Percentiles rank a stretch among this genome's conserved stretches.
Evolutionary conservation across 2,113 vertebrate genomes (phyloP).

Genomic region (Cheirogaleus medius): DNA sequence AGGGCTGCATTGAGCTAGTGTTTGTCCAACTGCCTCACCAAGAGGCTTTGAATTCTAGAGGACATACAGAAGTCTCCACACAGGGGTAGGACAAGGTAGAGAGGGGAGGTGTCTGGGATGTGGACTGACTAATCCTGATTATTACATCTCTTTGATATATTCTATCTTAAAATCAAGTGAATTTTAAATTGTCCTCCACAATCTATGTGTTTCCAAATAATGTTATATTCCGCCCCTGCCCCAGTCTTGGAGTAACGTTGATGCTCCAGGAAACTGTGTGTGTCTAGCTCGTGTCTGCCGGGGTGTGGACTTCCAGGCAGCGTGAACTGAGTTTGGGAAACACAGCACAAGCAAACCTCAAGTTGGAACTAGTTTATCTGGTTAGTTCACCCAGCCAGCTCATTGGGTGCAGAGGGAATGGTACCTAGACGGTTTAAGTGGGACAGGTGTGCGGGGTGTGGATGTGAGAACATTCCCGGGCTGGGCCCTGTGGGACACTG

Average conservation of each 20-base stretch:
- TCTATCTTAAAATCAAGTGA: slow-evolving; percentile 15
- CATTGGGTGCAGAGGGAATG: background rate
- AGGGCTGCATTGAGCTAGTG: background rate
- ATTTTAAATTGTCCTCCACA: slow-evolving; percentile 6
- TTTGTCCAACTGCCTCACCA: background rate
- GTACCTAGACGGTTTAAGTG: background rate
- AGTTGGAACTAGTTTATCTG: background rate
- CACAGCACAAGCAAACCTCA: background rate
- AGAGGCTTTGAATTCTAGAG: background rate
- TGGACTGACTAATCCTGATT: background rate
- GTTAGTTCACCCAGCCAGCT: background rate
- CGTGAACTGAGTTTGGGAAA: background rate
- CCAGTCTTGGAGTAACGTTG: background rate
- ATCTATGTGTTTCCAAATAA: background rate
- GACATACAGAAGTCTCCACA: background rate
- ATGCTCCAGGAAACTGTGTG: background rate
- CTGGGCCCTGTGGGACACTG: background rate
- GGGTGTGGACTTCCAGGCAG: background rate
- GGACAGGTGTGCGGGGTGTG: background rate
- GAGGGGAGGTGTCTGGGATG: background rate
- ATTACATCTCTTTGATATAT: background rate
- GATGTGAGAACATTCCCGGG: background rate
- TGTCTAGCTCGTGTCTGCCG: background rate
- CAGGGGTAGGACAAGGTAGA: background rate
- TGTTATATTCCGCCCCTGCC: background rate